Base-by-base conservation (phyloP, 2,888 invertebrate genomes). In the Helicoverpa assulta region DNA sequence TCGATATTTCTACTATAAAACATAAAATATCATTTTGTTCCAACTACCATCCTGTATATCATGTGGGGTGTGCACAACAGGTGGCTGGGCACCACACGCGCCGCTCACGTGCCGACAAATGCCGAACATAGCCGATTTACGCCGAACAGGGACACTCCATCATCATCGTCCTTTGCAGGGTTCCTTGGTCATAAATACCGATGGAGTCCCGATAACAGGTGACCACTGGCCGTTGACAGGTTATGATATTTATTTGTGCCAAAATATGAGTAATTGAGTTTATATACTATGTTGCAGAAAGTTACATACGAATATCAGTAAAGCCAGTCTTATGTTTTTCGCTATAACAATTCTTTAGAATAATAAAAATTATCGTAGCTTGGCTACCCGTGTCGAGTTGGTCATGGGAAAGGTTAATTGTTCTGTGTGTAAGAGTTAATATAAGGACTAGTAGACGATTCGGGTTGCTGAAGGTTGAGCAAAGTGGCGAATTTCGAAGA, bases 21-120 rank as follows among this genome's bases (percentile, higher is more conserved):
- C 10, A 40, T 6, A 47, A 47, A 47, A n/a, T n/a, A 5, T 47
- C 33, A 8, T 21, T 67, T 5, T 6, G 8, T n/a, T 6, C 43
- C 21, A 6, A 18, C 12, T 33, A 75, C 55, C 90, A 85, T 0
- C 85, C 89, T 88, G 88, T 91, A 87, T 74, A 71, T 18, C 21
- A 37, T 55, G 70, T 64, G 83, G 85, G 89, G 88, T 85, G 88
- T 85, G 81, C 76, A 84, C 88, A 90, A 90, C 91, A 91, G 91
- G 90, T 91, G 91, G 85, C 67, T 67, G 80, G 66, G 63, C 71
- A 73, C 80, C 83, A 81, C 83, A 83, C 83, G 84, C 72, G 84
- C 80, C 77, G 76, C 73, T 84, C 87, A 84, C 88, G 87, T 84
- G 88, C 78, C 81, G 74, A 68, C 71, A 62, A 71, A 75, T 70